A percentile compares a stretch with the other conserved stretches of the same genome.
Conservation (phyloP, 2,888 invertebrate genomes). For the Pseudococcus viburni region DNA sequence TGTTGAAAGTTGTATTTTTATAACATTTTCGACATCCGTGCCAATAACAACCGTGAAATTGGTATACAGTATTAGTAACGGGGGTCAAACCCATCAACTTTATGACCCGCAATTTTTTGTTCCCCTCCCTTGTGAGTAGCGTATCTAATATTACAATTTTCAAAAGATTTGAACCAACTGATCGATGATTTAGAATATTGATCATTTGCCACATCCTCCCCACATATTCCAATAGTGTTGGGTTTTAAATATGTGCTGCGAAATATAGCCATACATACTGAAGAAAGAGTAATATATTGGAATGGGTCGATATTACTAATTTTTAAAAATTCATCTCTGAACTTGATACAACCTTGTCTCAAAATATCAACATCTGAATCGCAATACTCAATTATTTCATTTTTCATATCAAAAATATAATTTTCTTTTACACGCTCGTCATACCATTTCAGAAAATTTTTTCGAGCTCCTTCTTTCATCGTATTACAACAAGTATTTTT, state of each 20-base stretch:
- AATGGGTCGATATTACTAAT: slow-evolving; percentile 67
- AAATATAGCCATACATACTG: slow-evolving; percentile 67
- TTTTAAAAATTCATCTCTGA: slow-evolving; percentile 67
- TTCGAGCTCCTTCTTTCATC: slow-evolving; percentile 67
- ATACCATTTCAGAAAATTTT: slow-evolving; percentile 68
- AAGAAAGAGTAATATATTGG: slow-evolving; percentile 68
- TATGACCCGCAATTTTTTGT: slow-evolving; percentile 29
- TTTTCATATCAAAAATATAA: slow-evolving; percentile 67
- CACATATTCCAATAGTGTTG: slow-evolving; percentile 39
- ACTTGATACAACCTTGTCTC: slow-evolving; percentile 62
- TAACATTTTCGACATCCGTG: slow-evolving; percentile 63
- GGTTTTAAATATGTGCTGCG: slow-evolving; percentile 66
- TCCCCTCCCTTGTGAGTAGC: slow-evolving; percentile 41
- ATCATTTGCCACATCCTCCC: slow-evolving; percentile 64
- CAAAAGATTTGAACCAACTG: slow-evolving; percentile 67
- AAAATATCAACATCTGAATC: slow-evolving; percentile 61
- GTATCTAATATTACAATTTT: slow-evolving; percentile 43
- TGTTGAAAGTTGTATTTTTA: slow-evolving; percentile 55
- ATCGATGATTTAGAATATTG: slow-evolving; percentile 67
- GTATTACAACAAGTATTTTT: slow-evolving; percentile 67
- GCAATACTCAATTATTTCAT: slow-evolving; percentile 59
- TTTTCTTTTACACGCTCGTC: slow-evolving; percentile 66
- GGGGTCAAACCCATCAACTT: slow-evolving; percentile 64
- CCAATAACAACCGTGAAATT: slow-evolving; percentile 65
- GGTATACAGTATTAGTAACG: slow-evolving; percentile 58